A percentile compares a stretch with the other conserved stretches of the same genome.
phyloP scores from a whole-genome alignment of 1,140 invertebrate species.

The Platyscapa corneri region DNA sequence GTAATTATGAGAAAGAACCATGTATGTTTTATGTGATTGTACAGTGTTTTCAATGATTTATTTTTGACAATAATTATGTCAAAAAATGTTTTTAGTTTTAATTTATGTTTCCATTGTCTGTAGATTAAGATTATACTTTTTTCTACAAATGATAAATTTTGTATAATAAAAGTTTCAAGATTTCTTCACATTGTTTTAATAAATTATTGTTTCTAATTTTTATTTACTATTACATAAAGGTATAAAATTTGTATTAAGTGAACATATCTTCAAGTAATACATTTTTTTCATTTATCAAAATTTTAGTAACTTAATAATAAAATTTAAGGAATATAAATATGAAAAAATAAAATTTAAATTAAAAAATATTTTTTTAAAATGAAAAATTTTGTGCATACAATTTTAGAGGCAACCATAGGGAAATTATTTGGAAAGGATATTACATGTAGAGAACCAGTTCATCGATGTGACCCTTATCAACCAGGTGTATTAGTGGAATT shows the following conservation, averaged over 20 bases:
- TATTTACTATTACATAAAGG: conserved; percentile 18
- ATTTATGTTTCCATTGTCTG: conserved; percentile 37
- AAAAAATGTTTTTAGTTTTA: conserved; percentile 43
- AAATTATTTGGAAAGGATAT: conserved; percentile 68
- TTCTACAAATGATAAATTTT: conserved; percentile 65
- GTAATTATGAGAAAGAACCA: conserved; percentile 9
- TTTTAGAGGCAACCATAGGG: conserved; percentile 66
- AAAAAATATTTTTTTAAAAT: conserved; percentile 52
- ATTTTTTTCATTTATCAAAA: conserved; percentile 28
- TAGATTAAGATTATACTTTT: conserved; percentile 57
- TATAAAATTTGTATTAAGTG: neutral
- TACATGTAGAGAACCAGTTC: conserved; percentile 67
- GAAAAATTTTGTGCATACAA: conserved; percentile 63
- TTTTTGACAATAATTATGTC: conserved; percentile 35
- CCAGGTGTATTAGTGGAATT: conserved; percentile 67
- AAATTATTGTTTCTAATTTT: conserved; percentile 12
- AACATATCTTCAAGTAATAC: conserved; percentile 39
- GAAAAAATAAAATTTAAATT: neutral
- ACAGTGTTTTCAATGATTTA: conserved; percentile 42
- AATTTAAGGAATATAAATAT: neutral
- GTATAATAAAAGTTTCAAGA: conserved; percentile 63
- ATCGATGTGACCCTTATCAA: conserved; percentile 68
- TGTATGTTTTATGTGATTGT: conserved; percentile 44
- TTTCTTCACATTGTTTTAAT: conserved; percentile 50
- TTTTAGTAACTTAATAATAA: neutral